phyloP scores from a whole-genome alignment of 2,113 vertebrate species.

The Crotalus viridis region DNA sequence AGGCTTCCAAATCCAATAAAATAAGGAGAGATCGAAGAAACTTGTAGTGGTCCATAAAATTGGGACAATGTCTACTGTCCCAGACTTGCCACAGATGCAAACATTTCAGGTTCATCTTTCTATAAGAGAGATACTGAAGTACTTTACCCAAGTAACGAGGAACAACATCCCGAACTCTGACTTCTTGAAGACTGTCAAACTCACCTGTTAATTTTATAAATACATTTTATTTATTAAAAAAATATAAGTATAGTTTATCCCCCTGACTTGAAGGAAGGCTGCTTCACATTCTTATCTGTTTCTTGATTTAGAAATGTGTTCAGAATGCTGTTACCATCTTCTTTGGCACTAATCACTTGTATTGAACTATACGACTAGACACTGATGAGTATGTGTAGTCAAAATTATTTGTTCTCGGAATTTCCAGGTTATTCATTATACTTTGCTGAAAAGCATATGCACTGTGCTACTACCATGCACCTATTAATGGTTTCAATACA shows the following conservation, averaged over 20 bases:
- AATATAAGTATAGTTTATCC: neutral
- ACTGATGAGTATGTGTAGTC: neutral
- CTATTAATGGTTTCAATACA: conserved; percentile 23
- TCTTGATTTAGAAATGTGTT: neutral
- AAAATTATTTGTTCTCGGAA: neutral
- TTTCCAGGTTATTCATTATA: neutral
- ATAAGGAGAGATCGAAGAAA: neutral
- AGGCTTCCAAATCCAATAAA: neutral
- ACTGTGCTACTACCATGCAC: neutral
- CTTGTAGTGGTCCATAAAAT: neutral
- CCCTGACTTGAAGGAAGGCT: neutral
- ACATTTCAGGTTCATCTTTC: neutral
- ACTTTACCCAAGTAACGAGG: neutral
- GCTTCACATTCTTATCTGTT: neutral
- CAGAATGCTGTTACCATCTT: neutral
- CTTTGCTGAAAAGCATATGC: neutral
- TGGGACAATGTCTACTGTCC: neutral
- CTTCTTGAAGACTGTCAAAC: neutral
- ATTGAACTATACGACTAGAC: neutral
- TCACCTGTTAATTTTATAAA: neutral
- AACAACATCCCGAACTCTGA: neutral
- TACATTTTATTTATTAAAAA: neutral
- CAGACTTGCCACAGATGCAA: neutral
- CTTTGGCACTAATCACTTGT: neutral
- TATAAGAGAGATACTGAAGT: neutral